phyloP scores from a whole-genome alignment of 2,888 invertebrate genomes.

The Cylloceria caligata region DNA sequence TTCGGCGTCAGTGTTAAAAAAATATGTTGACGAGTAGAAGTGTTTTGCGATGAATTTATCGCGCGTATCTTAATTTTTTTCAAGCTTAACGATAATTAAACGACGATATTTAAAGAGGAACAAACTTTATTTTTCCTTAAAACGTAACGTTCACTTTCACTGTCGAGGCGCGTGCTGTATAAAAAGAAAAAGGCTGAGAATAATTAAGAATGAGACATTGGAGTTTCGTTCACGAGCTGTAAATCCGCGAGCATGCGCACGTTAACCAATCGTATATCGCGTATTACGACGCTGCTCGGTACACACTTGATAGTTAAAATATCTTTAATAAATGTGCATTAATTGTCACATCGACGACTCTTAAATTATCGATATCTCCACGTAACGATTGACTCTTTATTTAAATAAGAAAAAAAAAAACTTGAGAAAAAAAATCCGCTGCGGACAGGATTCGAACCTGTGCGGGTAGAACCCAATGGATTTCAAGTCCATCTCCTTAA shows the following conservation, averaged over 20 bases:
- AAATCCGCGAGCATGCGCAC: slow-evolving; percentile 21
- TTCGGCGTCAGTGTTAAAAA: too few species aligned
- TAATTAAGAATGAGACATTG: slow-evolving; percentile 12
- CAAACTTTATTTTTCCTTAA: not conserved
- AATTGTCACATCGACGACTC: too few species aligned
- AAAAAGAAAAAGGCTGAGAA: slow-evolving; percentile 1
- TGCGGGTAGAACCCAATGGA: slow-evolving; percentile 84
- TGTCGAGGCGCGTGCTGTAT: not conserved
- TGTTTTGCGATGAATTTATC: slow-evolving; percentile 4
- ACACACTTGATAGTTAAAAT: too few species aligned
- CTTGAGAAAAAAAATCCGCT: slow-evolving; percentile 68
- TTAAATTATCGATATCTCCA: too few species aligned
- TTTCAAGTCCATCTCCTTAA: slow-evolving; percentile 85
- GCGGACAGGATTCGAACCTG: slow-evolving; percentile 82
- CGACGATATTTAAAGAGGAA: not conserved
- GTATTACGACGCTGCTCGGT: not conserved
- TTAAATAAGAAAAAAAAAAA: not conserved
- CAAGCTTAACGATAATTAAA: not conserved
- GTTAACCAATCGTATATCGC: not conserved
- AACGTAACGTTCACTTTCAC: slow-evolving; percentile 21
- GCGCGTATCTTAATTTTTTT: not conserved
- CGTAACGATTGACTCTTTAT: not conserved
- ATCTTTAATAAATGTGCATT: too few species aligned
- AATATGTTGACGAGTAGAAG: not conserved
- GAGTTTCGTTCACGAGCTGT: slow-evolving; percentile 19